Evolutionary conservation across 2,888 invertebrate species (phyloP), one percentile per base, ranked within the genome.

Genomic region (Morpho helenor): DNA sequence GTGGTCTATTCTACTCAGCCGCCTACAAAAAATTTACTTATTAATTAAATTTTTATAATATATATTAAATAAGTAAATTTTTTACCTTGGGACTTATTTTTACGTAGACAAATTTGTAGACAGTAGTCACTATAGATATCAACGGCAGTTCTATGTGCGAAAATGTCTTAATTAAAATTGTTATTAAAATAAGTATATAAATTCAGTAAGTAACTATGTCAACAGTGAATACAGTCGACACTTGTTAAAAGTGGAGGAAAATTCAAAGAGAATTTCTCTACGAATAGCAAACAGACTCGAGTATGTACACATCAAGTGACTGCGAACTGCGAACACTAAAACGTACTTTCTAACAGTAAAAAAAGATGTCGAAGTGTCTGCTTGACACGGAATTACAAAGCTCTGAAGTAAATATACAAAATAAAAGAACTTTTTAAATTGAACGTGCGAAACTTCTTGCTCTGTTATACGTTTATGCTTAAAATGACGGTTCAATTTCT

Each of bases 251-350:
- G 44, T 44, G 45, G 45, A 45, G 44, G 10, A 10, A 52, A 45
- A 52, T 52, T 52, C 52, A 52, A 52, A 52, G 52, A 45, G 52
- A 52, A 52, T 45, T 45, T 44, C 52, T 44, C 45, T 52, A 45
- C 52, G 44, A 52, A 52, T 44, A 23, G 52, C 39, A 52, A 52
- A 52, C 44, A 45, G 45, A 52, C 44, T 52, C 31, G 31, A 52
- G 52, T 45, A 39, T 52, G 52, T 52, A 45, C 44, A 52, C 52
- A 39, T 39, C 10, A 16, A 45, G 52, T 52, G 52, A 52, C 52
- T 52, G 52, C 52, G 39, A 52, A 39, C 52, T 52, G 45, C 45
- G 31, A 31, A 31, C 31, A 31, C 31, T 31, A 31, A 31, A 31
- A 31, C 3, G 31, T 31, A 31, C 31, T 31, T 31, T 31, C 31